phyloP scores from a whole-genome alignment of 2,888 invertebrate genomes.

The Apodemia mormo region DNA sequence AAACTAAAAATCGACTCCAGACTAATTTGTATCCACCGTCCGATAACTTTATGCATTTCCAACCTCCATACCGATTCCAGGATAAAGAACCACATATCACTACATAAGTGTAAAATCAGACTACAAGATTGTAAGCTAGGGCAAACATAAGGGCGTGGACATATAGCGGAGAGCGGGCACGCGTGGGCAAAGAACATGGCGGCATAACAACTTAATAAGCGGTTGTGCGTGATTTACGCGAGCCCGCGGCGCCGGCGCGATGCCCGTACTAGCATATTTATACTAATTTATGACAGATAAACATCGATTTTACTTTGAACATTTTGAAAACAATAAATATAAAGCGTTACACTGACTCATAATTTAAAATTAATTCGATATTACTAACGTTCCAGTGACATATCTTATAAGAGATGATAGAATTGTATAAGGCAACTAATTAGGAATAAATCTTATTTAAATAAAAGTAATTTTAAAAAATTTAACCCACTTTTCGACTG shows the following conservation, averaged over 20 bases:
- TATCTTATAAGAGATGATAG: no score
- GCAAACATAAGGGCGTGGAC: conserved; percentile 72
- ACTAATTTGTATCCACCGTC: background rate
- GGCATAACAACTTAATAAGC: conserved; percentile 79
- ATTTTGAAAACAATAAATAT: conserved; percentile 43
- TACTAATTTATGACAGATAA: conserved; percentile 78
- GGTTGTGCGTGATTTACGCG: conserved; percentile 77
- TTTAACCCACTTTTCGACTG: no score
- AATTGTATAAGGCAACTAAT: no score
- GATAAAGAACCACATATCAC: background rate
- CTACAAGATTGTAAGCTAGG: conserved; percentile 51
- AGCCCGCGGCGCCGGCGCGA: conserved; percentile 77
- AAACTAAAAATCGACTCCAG: background rate
- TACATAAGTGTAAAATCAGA: conserved; percentile 29
- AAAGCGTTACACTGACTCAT: conserved; percentile 27
- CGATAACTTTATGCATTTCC: background rate
- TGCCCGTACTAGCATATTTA: conserved; percentile 61
- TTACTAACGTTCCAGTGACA: background rate
- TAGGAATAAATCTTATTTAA: no score
- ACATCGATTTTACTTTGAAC: conserved; percentile 63
- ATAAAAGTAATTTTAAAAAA: no score
- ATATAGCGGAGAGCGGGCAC: conserved; percentile 51
- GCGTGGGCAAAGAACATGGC: conserved; percentile 74
- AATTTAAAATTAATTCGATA: conserved; percentile 4
- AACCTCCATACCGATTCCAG: background rate